Evolutionary conservation across 2,888 invertebrate species (phyloP), one percentile per base, ranked within the genome.

Genomic region (Idaea straminata): DNA sequence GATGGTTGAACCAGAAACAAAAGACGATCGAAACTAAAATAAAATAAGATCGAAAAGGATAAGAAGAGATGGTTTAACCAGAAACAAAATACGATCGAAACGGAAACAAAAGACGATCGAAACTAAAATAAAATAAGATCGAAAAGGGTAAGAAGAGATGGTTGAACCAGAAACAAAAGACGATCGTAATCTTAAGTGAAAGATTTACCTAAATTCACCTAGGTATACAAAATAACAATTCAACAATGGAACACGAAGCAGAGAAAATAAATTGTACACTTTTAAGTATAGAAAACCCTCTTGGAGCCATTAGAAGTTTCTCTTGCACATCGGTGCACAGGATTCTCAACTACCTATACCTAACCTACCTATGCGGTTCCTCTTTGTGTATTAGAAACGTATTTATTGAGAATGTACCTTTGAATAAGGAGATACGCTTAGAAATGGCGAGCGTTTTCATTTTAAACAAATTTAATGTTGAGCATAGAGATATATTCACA

Each of bases 201-300:
- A 25, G 25, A 25, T 25, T 25, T 25, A 1, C 5, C 47, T 47
- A 13, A 47, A 4, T 13, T 6, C 47, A 13, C 47, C 47, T 4
- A 47, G n/a, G n/a, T 47, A 47, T 3, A 47, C 13, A 47, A 47
- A 47, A 47, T 47, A 62, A 63, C 59, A 58, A 57, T 15, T 15
- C 59, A 61, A 63, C 66, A 66, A 69, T 63, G 58, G 66, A 62
- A 25, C 63, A 60, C 62, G 64, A 64, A 66, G 67, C 62, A 64
- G 70, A 66, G 63, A 69, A 70, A 73, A 72, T 72, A 72, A 72
- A 72, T 72, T 71, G 70, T 64, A 61, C 68, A 67, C 66, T 70
- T 69, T 67, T 63, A 70, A 63, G 64, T 62, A 70, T 69, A 68
- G 66, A 66, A 65, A 64, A 64, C 65, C 62, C 60, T 65, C 60